Conservation (phyloP, 2,113 vertebrate species). For the Sterna hirundo region DNA sequence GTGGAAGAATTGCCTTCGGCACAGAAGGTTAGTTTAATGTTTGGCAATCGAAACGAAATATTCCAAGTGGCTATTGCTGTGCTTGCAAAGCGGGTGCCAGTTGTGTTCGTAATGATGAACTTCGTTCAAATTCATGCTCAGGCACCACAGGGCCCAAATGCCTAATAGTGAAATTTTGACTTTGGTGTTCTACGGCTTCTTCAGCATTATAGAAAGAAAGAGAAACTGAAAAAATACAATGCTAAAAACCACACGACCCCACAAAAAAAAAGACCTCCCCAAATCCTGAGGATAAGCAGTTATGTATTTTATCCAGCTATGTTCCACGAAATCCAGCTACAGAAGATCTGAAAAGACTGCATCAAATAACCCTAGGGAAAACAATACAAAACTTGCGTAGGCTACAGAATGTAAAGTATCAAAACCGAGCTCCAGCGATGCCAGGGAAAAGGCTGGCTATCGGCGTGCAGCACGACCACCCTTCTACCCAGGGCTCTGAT, state of each 20-base stretch:
- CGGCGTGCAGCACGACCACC: neutral
- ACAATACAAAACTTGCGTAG: neutral
- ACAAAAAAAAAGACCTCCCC: too few species aligned
- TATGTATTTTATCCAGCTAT: neutral
- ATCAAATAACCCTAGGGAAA: neutral
- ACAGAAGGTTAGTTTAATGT: slow-evolving; percentile 24
- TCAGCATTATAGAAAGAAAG: neutral
- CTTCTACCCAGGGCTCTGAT: neutral
- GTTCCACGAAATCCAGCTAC: neutral
- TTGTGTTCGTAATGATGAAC: neutral
- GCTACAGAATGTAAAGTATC: neutral
- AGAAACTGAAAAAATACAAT: neutral
- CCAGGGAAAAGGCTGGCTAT: neutral
- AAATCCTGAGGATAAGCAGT: neutral
- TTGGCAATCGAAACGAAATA: neutral
- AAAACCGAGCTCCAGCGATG: neutral
- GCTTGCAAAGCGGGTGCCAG: neutral
- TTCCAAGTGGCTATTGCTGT: neutral
- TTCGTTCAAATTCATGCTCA: neutral
- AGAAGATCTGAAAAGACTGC: neutral
- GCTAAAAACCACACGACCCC: neutral
- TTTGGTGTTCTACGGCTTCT: neutral
- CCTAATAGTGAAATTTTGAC: neutral
- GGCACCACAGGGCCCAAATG: neutral
- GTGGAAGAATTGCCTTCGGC: slow-evolving; percentile 1